These are phyloP conservation scores for Premnoplex brunnescens DNA, from an alignment of 2,797 vertebrate genomes.

Conservation along the genomic window DNA sequence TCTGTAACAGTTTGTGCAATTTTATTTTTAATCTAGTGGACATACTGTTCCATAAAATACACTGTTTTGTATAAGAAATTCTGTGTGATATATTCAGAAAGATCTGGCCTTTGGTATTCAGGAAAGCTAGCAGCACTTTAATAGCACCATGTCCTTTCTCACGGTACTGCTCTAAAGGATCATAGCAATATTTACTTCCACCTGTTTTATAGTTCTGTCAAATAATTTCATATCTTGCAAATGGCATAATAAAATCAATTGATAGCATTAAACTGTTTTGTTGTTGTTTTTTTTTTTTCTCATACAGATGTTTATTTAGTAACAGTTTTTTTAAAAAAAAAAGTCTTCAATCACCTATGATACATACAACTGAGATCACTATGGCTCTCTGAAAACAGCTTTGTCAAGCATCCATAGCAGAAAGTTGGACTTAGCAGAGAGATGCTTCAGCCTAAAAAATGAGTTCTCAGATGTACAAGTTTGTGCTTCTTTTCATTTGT, in stretches of 20 bases:
- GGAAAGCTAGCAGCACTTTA: neutral
- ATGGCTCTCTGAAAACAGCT: neutral
- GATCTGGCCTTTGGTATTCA: neutral
- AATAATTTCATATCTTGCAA: neutral
- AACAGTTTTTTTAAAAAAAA: neutral
- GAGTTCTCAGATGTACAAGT: neutral
- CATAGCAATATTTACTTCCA: neutral
- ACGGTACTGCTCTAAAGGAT: neutral
- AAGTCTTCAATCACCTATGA: neutral
- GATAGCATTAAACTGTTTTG: neutral
- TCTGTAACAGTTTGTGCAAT: neutral
- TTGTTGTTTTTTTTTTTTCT: too few relatives aligned
- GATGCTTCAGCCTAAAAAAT: neutral
- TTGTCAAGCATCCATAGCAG: neutral
- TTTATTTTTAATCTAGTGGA: neutral
- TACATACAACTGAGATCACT: neutral
- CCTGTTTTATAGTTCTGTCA: neutral
- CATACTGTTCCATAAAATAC: neutral
- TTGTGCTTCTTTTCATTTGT: neutral
- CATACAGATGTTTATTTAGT: neutral
- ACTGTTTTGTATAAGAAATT: neutral
- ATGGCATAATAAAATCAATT: constrained; percentile 14
- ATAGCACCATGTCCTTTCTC: neutral
- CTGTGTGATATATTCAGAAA: neutral
- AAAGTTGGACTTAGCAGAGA: neutral